phyloP scores from a whole-genome alignment of 1,140 invertebrate genomes.

The Brachionus manjavacas region DNA sequence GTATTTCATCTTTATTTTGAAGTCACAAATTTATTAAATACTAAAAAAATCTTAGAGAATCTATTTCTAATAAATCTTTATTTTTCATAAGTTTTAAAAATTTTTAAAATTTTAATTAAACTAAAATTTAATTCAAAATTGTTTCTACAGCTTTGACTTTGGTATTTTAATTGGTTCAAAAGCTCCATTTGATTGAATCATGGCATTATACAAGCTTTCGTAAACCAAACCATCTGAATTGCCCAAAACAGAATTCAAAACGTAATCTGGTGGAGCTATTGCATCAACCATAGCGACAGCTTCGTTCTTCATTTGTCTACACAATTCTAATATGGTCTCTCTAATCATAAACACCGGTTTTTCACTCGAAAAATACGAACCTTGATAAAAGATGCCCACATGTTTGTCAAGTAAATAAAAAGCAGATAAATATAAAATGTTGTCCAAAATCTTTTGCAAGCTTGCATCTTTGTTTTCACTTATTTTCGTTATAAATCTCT shows the following conservation, averaged over 20 bases:
- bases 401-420: conserved; percentile 49
- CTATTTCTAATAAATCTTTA: too few relatives aligned
- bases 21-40: too few relatives aligned
- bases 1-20: too few relatives aligned
- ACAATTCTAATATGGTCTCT: conserved; percentile 64
- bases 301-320: conserved; percentile 66
- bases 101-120: not conserved
- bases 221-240: conserved; percentile 53
- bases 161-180: conserved; percentile 24
- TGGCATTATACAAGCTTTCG: conserved; percentile 26
- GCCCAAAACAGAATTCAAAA: conserved; percentile 55
- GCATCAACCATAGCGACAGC: conserved; percentile 74
- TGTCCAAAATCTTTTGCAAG: not conserved
- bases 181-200: conserved; percentile 40
- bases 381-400: conserved; percentile 52
- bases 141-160: not conserved
- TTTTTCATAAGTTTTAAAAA: not conserved
- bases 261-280: conserved; percentile 70
- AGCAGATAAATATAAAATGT: conserved; percentile 7
- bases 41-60: too few relatives aligned
- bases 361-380: conserved; percentile 50
- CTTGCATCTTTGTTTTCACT: not conserved
- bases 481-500: conserved; percentile 8
- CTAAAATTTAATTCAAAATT: not conserved
- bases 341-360: conserved; percentile 49